Base-by-base conservation (phyloP, 2,113 vertebrate species). In the Pterocles burchelli region DNA sequence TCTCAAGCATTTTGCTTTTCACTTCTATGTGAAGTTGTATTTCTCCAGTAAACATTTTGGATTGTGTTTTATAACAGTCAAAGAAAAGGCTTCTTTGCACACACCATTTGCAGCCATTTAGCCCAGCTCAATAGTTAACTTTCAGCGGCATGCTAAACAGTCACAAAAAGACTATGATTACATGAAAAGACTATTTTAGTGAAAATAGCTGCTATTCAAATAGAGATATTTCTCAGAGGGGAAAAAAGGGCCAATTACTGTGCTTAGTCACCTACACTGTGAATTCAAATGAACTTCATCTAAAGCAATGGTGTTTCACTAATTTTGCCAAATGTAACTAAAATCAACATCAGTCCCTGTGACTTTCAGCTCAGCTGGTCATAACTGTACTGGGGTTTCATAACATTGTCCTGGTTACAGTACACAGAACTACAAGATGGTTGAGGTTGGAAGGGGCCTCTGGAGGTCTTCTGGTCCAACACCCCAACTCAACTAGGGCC, bases 161-260 rank as follows among this genome's bases (percentile, higher is more conserved):
- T 48, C 78, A 80, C 82, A 95, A 94, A 88, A 95, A 85, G 57
- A 18, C 68, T 88, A 59, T 89, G 93, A 96, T 94, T 96, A 28
- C 67, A 80, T 85, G 67, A 88, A 90, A 94, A 83, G 75, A 74
- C 63, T 88, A 85, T 93, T 96, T 94, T 80, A 80, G 75, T 52
- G 82, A 85, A 85, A 90, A 91, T 94, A 83, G 68, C 89, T 94
- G 63, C 87, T 94, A 77, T 86, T 97, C 85, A 94, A 71, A 83
- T 31, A 90, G 63, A 90, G 59, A 88, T 86, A 71, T 94, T 96
- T 96, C 41, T 58, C 7, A 9, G 41, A 9, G 41, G 54, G 10
- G 1, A 33, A 76, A 85, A 80, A 68, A 17, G 8, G 55, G 43
- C 38, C 83, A 78, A 67, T 96, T 95, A 83, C 76, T 26, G 51